Evolutionary conservation across 2,888 invertebrate genomes (phyloP).

Genomic region (Vannuccia rotundouncinata): DNA sequence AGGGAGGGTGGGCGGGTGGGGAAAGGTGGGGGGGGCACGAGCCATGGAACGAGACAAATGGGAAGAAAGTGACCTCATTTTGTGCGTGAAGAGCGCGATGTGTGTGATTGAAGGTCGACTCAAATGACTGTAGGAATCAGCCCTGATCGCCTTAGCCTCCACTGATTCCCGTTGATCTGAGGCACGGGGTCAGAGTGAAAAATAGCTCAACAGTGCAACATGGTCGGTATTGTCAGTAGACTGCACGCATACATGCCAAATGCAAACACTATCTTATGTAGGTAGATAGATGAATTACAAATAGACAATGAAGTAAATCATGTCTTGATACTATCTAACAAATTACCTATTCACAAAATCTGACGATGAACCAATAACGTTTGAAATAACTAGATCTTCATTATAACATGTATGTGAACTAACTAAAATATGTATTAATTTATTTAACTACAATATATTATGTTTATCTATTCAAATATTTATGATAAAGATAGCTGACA

Average conservation of each 20-base stretch:
- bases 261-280: too few species aligned
- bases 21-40: neutral
- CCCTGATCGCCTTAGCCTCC: neutral
- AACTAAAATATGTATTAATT: too few species aligned
- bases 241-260: neutral
- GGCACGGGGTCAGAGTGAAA: neutral
- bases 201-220: neutral
- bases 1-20: neutral
- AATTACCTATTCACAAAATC: too few species aligned
- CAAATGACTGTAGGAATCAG: neutral
- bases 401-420: too few species aligned
- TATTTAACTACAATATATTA: too few species aligned
- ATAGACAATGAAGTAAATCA: too few species aligned
- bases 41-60: neutral
- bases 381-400: too few species aligned
- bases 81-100: neutral
- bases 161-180: neutral
- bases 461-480: too few species aligned
- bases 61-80: neutral
- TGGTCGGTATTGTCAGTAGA: neutral
- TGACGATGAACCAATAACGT: too few species aligned
- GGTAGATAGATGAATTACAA: too few species aligned
- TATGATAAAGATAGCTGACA: too few species aligned
- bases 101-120: neutral
- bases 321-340: too few species aligned